phyloP scores from a whole-genome alignment of 1,140 invertebrate genomes.

The Oncopodura yosiiana region DNA sequence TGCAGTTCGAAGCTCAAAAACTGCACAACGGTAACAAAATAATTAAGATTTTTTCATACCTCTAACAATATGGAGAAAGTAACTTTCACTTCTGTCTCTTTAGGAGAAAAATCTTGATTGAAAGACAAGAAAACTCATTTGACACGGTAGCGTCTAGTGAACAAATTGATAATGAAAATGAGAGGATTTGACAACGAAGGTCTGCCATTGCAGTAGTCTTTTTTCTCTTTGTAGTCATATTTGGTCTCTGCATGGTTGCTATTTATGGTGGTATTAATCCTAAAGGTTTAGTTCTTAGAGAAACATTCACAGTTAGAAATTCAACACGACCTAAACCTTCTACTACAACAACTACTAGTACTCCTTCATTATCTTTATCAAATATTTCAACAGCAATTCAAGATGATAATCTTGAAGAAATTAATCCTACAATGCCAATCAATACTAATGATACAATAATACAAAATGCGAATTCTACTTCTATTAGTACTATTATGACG shows the following conservation, averaged over 20 bases:
- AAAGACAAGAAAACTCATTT: constrained; percentile 1
- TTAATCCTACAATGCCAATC: not conserved
- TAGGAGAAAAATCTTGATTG: not conserved
- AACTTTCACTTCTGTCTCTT: too few relatives aligned
- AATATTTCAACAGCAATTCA: constrained; percentile 3
- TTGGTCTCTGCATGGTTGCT: constrained; percentile 46
- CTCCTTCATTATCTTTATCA: constrained; percentile 1
- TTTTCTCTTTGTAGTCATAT: constrained; percentile 48
- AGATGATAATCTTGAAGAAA: not conserved
- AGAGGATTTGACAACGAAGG: constrained; percentile 46
- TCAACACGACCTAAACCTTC: not conserved
- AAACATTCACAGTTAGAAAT: constrained; percentile 23
- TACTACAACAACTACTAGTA: constrained; percentile 11
- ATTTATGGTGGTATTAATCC: constrained; percentile 47
- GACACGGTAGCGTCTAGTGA: not conserved
- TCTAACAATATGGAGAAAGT: too few relatives aligned
- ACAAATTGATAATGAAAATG: constrained; percentile 32
- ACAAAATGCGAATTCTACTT: not conserved
- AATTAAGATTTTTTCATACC: too few relatives aligned
- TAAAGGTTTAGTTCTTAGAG: constrained; percentile 36
- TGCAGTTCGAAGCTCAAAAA: not conserved
- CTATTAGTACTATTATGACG: not conserved
- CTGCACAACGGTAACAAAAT: not conserved
- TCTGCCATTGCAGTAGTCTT: constrained; percentile 48
- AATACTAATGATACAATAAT: too few relatives aligned